Evolutionary conservation across 1,140 invertebrate genomes (phyloP).

Genomic region (Orussus abietinus): DNA sequence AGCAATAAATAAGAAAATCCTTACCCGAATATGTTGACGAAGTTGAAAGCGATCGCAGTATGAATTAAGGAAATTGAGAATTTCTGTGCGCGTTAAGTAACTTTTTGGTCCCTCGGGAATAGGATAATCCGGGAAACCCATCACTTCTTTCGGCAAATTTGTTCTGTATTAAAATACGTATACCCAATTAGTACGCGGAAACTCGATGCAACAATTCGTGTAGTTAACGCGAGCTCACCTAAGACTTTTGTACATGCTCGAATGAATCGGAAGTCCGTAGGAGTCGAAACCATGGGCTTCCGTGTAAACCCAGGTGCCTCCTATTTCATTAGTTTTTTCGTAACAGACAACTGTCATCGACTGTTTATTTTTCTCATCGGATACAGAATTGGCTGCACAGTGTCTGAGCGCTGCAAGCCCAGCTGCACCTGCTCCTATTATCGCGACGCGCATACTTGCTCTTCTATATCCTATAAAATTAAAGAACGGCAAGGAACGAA

Average conservation of each 20-base stretch:
- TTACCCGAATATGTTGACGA: slow-evolving; percentile 67
- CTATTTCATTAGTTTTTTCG: slow-evolving; percentile 65
- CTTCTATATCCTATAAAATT: background rate
- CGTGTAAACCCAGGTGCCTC: slow-evolving; percentile 88
- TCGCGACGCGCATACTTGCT: slow-evolving; percentile 53
- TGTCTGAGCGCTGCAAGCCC: slow-evolving; percentile 61
- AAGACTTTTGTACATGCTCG: slow-evolving; percentile 82
- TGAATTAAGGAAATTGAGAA: slow-evolving; percentile 74
- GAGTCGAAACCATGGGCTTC: slow-evolving; percentile 65
- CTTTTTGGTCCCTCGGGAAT: slow-evolving; percentile 66
- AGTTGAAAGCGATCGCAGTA: slow-evolving; percentile 74
- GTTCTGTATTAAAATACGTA: too few relatives aligned
- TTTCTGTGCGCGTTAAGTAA: slow-evolving; percentile 75
- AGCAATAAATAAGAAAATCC: slow-evolving; percentile 15
- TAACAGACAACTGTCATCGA: slow-evolving; percentile 36
- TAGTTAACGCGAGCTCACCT: slow-evolving; percentile 59
- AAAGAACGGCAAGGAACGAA: too few relatives aligned
- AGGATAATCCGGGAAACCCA: slow-evolving; percentile 73
- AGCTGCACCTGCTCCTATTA: slow-evolving; percentile 66
- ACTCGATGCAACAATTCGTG: too few relatives aligned
- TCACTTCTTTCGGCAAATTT: slow-evolving; percentile 77
- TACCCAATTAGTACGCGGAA: too few relatives aligned
- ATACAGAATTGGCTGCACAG: slow-evolving; percentile 56
- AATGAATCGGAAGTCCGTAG: slow-evolving; percentile 77
- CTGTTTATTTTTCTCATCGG: slow-evolving; percentile 11